Conservation (phyloP, 2,888 invertebrate genomes). For the Fissipunctia ypsillon region DNA sequence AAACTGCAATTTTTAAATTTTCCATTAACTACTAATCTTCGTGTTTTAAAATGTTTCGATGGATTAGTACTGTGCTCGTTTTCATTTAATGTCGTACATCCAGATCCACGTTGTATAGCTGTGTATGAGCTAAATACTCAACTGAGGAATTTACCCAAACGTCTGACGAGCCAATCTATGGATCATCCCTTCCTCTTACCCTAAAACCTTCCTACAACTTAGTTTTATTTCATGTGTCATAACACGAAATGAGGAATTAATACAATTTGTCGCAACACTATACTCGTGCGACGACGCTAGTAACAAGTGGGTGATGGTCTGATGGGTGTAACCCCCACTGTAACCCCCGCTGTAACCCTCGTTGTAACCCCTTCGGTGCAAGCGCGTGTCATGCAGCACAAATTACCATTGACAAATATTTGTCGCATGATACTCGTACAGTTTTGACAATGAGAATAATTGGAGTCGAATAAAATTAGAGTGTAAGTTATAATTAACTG, state of each 20-base stretch:
- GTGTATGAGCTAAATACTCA: too few species aligned
- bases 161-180: too few species aligned
- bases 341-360: constrained; percentile 40
- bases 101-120: too few species aligned
- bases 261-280: constrained; percentile 75
- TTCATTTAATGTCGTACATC: too few species aligned
- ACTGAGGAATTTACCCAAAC: too few species aligned
- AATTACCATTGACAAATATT: constrained; percentile 63
- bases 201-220: background rate
- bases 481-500: background rate
- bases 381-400: constrained; percentile 49
- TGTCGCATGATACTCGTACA: constrained; percentile 47
- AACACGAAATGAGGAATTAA: constrained; percentile 61
- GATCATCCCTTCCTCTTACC: too few species aligned
- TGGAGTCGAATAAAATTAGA: constrained; percentile 8
- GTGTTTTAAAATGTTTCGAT: too few species aligned
- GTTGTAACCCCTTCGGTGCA: constrained; percentile 57
- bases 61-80: too few species aligned
- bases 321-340: constrained; percentile 1
- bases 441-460: constrained; percentile 41
- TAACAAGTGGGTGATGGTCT: constrained; percentile 41
- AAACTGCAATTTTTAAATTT: too few species aligned
- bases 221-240: constrained; percentile 59
- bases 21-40: too few species aligned
- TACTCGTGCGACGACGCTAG: constrained; percentile 71